These are phyloP conservation scores for Laterallus jamaicensis DNA, from an alignment of 2,113 vertebrate genomes.

Conservation along the genomic window DNA sequence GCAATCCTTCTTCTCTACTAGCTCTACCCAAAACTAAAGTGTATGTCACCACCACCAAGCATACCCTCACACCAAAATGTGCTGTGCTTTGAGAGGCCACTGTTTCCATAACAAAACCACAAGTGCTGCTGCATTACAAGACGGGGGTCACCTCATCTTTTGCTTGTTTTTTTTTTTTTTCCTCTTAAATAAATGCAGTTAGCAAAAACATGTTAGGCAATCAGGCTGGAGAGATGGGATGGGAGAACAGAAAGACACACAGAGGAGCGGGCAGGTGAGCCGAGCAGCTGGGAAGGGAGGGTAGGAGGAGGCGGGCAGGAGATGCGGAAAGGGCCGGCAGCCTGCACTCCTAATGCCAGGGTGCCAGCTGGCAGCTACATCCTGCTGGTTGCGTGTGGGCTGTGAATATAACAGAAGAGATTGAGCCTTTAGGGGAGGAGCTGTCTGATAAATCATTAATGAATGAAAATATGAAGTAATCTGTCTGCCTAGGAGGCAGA, in stretches of 20 bases:
- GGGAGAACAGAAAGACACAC: neutral
- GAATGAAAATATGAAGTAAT: conserved; percentile 59
- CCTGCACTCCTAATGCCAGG: neutral
- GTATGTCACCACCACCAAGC: neutral
- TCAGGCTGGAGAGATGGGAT: neutral
- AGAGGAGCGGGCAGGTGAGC: neutral
- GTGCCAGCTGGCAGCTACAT: conserved; percentile 32
- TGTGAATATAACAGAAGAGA: conserved; percentile 11
- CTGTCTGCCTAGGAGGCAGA: conserved; percentile 50
- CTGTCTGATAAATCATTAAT: conserved; percentile 64
- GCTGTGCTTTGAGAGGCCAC: neutral
- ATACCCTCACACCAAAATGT: neutral
- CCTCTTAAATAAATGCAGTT: neutral
- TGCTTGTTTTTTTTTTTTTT: no score
- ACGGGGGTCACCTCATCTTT: neutral
- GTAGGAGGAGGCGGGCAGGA: neutral
- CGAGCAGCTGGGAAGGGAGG: neutral
- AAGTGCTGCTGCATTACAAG: rapidly evolving
- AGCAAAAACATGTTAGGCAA: neutral
- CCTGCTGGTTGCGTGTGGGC: conserved; percentile 19
- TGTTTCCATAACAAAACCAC: neutral
- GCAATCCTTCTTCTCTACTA: neutral
- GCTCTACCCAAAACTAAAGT: conserved; percentile 9
- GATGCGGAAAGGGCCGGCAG: neutral
- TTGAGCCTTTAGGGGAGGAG: conserved; percentile 51